phyloP scores from a whole-genome alignment of 2,797 vertebrate species.

The Phalloptychus januarius region DNA sequence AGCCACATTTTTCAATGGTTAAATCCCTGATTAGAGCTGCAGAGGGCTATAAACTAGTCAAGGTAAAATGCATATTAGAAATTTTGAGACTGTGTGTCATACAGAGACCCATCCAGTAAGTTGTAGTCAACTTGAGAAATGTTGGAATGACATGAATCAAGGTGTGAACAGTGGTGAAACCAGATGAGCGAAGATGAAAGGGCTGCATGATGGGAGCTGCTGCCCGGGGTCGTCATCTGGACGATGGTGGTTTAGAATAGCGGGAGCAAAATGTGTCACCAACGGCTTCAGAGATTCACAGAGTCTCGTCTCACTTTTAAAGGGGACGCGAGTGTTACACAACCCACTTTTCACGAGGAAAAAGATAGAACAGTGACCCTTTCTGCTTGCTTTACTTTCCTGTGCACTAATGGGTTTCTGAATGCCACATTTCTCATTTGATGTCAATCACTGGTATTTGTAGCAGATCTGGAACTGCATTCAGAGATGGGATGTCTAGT shows the following conservation, averaged over 20 bases:
- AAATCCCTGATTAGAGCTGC: background rate
- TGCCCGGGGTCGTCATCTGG: background rate
- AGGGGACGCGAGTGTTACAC: background rate
- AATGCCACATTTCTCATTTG: background rate
- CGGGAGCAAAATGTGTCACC: background rate
- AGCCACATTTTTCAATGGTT: background rate
- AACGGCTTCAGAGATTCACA: background rate
- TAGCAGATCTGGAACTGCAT: background rate
- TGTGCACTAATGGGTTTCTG: background rate
- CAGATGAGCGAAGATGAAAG: background rate
- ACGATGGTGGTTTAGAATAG: background rate
- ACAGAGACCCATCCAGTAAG: background rate
- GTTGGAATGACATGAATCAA: background rate
- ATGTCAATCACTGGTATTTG: conserved; percentile 9
- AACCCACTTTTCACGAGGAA: conserved; percentile 4
- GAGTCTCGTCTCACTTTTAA: background rate
- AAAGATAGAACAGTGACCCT: background rate
- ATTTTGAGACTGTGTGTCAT: background rate
- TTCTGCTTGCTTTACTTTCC: background rate
- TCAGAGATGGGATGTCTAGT: conserved; percentile 5
- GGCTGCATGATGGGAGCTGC: background rate
- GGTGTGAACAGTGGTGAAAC: conserved; percentile 11
- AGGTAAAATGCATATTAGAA: background rate
- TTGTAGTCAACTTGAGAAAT: conserved; percentile 5
- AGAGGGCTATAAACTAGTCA: background rate